phyloP scores from a whole-genome alignment of 92 coral and sea anemone species.

The Montipora capitata region DNA sequence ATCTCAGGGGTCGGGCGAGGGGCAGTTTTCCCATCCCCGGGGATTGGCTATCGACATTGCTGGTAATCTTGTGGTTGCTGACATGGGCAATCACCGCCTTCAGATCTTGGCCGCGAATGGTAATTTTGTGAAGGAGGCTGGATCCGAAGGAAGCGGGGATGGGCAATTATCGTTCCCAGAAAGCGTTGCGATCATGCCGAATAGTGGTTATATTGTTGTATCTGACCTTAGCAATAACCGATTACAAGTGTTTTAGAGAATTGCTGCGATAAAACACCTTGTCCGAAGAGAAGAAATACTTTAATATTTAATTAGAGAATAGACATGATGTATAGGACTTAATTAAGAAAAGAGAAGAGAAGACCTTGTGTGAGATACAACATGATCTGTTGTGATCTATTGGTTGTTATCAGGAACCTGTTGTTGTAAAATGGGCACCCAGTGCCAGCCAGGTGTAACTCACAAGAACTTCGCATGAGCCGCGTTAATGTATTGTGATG shows the following conservation, averaged over 20 bases:
- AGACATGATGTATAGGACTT: no score
- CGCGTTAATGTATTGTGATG: no score
- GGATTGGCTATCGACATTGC: slow-evolving; percentile 97
- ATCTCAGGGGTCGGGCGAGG: slow-evolving; percentile 86
- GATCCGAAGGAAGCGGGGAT: slow-evolving; percentile 98
- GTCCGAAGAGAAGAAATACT: no score
- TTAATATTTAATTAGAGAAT: no score
- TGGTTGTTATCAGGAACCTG: no score
- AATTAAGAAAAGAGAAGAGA: no score
- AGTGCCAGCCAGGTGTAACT: no score
- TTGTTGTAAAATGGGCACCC: no score
- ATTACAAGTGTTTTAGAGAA: slow-evolving; percentile 86
- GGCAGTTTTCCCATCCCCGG: slow-evolving; percentile 97
- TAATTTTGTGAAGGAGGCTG: slow-evolving; percentile 92
- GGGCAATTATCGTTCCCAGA: slow-evolving; percentile 99
- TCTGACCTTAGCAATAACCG: slow-evolving; percentile 98
- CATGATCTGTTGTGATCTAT: no score
- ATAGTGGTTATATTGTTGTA: slow-evolving; percentile 98
- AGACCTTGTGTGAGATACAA: no score
- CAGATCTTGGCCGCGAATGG: slow-evolving; percentile 95
- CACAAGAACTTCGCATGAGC: no score
- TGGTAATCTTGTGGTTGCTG: slow-evolving; percentile 94
- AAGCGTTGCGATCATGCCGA: slow-evolving; percentile 99
- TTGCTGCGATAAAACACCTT: no score
- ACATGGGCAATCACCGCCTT: slow-evolving; percentile 98